Evolutionary conservation across 2,113 vertebrate genomes (phyloP), one percentile per base, ranked within the genome.

Genomic region (Lepidothrix coronata): DNA sequence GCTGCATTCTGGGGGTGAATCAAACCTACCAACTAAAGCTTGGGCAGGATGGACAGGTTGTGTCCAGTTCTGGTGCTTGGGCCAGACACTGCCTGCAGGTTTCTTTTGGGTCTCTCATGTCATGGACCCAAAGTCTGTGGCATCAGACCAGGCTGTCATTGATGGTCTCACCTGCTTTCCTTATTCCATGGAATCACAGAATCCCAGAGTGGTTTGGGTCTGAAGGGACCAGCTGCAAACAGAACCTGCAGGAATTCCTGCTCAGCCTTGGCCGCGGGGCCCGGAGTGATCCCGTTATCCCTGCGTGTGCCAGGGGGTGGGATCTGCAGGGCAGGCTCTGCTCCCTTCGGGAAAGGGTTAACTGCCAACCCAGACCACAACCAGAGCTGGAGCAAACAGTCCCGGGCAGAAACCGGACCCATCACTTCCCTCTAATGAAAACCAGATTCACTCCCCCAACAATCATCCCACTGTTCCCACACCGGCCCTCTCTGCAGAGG

Each of bases 391-490:
- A 97, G 97, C 97, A 96, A 97, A 96, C 92, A 93, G 97, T 96
- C 96, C 96, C 85, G 94, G 85, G 95, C 95, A 97, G 97, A 98
- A 98, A 97, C 95, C 95, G 91, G 96, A 97, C 92, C 97, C 91
- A 85, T 97, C 95, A 71, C 97, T 97, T 96, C 92, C 92, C 65
- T 31, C 97, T 98, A 98, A 98, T 98, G 98, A 98, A 98, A 98
- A 98, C 97, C 98, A 98, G 98, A 98, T 98, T 95, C 97, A 93
- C 86, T 83, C 94, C 96, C 94, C 68, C 97, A 98, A 98, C 98
- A 98, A 98, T 98, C 95, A 92, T 96, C 74, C 90, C 97, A 97
- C 97, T 98, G 98, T 98, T 98, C 89, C 95, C 75, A 96, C 97
- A 95, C 95, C 91, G 43, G 83, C 98, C 95, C 96, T n/a, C 63